Percentiles rank a stretch among this genome's conserved stretches.
phyloP scores from a whole-genome alignment of 1,140 invertebrate genomes.

The Drosophila cardini region DNA sequence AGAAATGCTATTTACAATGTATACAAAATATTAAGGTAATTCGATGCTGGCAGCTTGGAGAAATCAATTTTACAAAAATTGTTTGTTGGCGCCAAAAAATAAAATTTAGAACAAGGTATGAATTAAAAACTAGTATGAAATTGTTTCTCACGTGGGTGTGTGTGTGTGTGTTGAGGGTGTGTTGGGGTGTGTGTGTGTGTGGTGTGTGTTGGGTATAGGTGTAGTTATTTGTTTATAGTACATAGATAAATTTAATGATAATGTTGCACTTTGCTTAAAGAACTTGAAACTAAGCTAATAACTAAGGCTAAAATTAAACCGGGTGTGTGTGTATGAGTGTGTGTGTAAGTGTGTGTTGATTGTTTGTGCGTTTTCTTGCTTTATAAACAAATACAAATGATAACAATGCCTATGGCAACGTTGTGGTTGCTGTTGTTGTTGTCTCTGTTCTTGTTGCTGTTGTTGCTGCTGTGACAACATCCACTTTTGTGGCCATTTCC shows the following conservation, averaged over 20 bases:
- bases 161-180: background rate
- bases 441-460: conserved; percentile 32
- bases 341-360: conserved; percentile 18
- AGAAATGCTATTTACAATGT: conserved; percentile 50
- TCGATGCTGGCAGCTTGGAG: conserved; percentile 53
- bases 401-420: conserved; percentile 38
- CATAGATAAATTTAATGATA: conserved; percentile 38
- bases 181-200: background rate
- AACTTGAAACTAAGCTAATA: conserved; percentile 64
- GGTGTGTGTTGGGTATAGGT: conserved; percentile 7
- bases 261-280: conserved; percentile 68
- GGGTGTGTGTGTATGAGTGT: conserved; percentile 51
- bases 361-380: conserved; percentile 60
- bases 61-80: conserved; percentile 24
- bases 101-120: conserved; percentile 14
- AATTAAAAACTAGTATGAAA: conserved; percentile 12
- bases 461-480: background rate
- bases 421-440: conserved; percentile 31
- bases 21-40: conserved; percentile 44
- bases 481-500: conserved; percentile 8
- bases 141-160: conserved; percentile 8
- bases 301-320: conserved; percentile 74
- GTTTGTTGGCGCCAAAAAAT: conserved; percentile 14
- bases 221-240: conserved; percentile 16
- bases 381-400: conserved; percentile 5